phyloP scores from a whole-genome alignment of 2,113 vertebrate genomes.

The Phyllopteryx taeniolatus region DNA sequence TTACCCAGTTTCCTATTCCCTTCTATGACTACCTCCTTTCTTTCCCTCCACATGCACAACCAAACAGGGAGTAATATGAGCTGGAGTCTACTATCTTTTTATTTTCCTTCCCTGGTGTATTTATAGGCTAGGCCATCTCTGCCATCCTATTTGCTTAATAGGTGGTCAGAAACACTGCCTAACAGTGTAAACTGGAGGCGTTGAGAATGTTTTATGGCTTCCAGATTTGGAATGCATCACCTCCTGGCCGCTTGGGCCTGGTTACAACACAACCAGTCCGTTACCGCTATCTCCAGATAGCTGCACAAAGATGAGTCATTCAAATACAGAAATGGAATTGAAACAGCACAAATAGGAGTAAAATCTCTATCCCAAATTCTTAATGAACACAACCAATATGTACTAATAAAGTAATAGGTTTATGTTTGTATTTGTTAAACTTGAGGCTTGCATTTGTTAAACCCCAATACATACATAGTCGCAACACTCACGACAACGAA shows the following conservation, averaged over 20 bases:
- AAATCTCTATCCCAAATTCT: not conserved
- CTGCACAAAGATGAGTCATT: conserved; percentile 3
- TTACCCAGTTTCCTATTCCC: conserved; percentile 1
- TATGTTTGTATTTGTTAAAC: not conserved
- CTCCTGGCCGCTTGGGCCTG: conserved; percentile 58
- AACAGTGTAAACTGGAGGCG: conserved; percentile 46
- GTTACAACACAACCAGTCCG: conserved; percentile 40
- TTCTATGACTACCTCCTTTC: conserved; percentile 4
- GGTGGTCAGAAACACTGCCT: conserved; percentile 2
- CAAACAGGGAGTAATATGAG: conserved; percentile 52
- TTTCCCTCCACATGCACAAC: conserved; percentile 8
- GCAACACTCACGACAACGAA: not conserved
- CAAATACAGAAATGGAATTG: not conserved
- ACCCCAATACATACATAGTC: not conserved
- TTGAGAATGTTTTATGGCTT: conserved; percentile 61
- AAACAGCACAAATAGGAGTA: not conserved
- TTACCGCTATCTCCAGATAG: conserved; percentile 51
- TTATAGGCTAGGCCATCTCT: conserved; percentile 5
- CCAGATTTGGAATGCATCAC: conserved; percentile 69
- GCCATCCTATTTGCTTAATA: not conserved
- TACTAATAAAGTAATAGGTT: not conserved
- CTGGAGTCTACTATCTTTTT: conserved; percentile 14
- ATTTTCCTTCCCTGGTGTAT: conserved; percentile 4
- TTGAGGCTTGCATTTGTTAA: not conserved
- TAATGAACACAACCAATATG: not conserved